phyloP scores from a whole-genome alignment of 2,888 invertebrate species.

The Microplitis manilae region DNA sequence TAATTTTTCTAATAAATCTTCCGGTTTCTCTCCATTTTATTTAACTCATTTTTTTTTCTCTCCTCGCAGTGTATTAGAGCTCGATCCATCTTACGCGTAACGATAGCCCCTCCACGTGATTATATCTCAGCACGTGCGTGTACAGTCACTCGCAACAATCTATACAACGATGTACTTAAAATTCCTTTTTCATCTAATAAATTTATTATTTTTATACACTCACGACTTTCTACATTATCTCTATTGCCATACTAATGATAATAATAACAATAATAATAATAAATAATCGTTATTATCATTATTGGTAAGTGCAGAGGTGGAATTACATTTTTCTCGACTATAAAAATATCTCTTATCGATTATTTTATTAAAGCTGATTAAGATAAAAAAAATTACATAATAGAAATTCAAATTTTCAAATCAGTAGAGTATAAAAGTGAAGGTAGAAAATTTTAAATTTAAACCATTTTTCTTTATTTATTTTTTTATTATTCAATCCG shows the following conservation, averaged over 20 bases:
- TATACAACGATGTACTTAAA: background rate
- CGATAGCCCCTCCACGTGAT: slow-evolving; percentile 49
- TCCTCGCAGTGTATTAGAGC: slow-evolving; percentile 45
- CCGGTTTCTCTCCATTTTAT: slow-evolving; percentile 3
- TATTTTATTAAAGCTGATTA: too few relatives aligned
- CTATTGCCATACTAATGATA: background rate
- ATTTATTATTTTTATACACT: background rate
- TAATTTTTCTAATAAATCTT: background rate
- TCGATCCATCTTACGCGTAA: slow-evolving; percentile 51
- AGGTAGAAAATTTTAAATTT: too few relatives aligned
- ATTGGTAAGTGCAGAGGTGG: too few relatives aligned
- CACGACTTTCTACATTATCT: background rate
- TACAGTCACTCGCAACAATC: slow-evolving; percentile 33
- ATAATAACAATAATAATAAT: too few relatives aligned
- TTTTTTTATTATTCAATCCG: too few relatives aligned
- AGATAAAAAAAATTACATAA: too few relatives aligned
- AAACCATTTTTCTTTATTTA: too few relatives aligned
- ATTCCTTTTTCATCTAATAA: background rate
- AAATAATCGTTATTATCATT: too few relatives aligned
- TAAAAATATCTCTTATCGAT: too few relatives aligned
- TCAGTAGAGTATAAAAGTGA: too few relatives aligned
- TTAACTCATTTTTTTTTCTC: slow-evolving; percentile 17
- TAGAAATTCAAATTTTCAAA: too few relatives aligned
- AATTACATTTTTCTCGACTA: too few relatives aligned
- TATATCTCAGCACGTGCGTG: slow-evolving; percentile 53